Evolutionary conservation across 1,140 invertebrate species (phyloP).

Genomic region (Drosophila nebulosa): DNA sequence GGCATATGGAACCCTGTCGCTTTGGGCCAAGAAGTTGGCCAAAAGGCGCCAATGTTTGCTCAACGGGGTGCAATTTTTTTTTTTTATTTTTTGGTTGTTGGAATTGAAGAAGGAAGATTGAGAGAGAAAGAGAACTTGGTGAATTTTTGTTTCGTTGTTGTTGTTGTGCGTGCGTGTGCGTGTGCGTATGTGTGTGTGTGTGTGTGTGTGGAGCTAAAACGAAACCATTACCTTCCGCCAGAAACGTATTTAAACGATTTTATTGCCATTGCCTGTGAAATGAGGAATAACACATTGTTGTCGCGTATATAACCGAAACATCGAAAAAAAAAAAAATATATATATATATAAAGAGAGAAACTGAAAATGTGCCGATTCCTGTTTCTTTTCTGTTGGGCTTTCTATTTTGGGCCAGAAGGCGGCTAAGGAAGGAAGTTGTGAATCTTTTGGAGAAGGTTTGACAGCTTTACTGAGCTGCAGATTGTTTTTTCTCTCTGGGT

Average conservation of each 20-base stretch:
- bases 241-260: slow-evolving; percentile 57
- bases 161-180: not conserved
- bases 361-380: slow-evolving; percentile 23
- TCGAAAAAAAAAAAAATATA: too few relatives aligned
- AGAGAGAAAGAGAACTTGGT: slow-evolving; percentile 41
- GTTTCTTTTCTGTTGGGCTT: slow-evolving; percentile 13
- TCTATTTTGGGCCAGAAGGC: slow-evolving; percentile 39
- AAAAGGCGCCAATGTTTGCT: slow-evolving; percentile 68
- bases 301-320: slow-evolving; percentile 34
- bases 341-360: too few relatives aligned
- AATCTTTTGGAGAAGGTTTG: slow-evolving; percentile 55
- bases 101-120: too few relatives aligned
- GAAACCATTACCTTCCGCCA: slow-evolving; percentile 56
- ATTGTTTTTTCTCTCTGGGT: slow-evolving; percentile 24
- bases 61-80: slow-evolving; percentile 62
- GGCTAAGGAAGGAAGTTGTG: slow-evolving; percentile 64
- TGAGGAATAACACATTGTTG: slow-evolving; percentile 74
- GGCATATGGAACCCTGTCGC: not conserved
- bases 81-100: too few relatives aligned
- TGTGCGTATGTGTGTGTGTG: not conserved
- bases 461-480: slow-evolving; percentile 53
- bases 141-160: slow-evolving; percentile 2
- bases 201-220: slow-evolving; percentile 20
- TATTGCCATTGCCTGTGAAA: slow-evolving; percentile 66
- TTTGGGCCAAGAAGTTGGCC: not conserved